Base-by-base conservation (phyloP, 1,140 invertebrate species). In the Drosophila tani region DNA sequence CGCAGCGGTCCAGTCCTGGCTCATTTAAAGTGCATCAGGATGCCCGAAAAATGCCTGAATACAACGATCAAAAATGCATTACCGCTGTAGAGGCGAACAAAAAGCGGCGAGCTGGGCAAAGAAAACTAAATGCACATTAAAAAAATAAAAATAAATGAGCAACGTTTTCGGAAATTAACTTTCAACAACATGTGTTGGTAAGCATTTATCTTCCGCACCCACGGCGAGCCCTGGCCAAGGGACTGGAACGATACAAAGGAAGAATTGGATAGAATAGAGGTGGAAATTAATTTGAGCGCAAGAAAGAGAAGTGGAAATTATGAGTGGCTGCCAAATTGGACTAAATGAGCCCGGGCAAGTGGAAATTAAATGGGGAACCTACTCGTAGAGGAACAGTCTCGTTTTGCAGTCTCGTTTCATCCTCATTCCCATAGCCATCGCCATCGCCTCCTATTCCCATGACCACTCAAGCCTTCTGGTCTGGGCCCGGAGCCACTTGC, bases 121-220 rank as follows among this genome's bases (percentile, higher is more conserved):
- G 46, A 56, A 70, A 75, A 69, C 59, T 66, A 81, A 84, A 90
- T 90, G 84, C 78, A 58, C 84, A 88, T 75, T 87, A 29, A 29
- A 29, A 29, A 29, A 29, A 29, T 87, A 90, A 79, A 69, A 79
- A 71, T 69, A 88, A 90, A 85, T 82, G 81, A 85, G 85, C 81
- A 90, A 73, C 85, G 67, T 82, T 88, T 82, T 83, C 71, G 59
- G 79, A 90, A 90, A 90, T 90, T 90, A 90, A 90, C 85, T 90
- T 90, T 90, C 85, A 90, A 90, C 85, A 90, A 90, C 85, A 90
- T 90, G 81, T 90, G 85, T 85, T 90, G 75, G 82, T 90, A 85
- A 64, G 85, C 85, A 90, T 90, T 90, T 90, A 90, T 90, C 85
- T 90, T 90, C 82, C 68, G 75, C 65, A 57, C 66, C 78, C 69